These are phyloP conservation scores for Xylocopa sonorina DNA, from an alignment of 1,140 invertebrate species.

Conservation along the genomic window DNA sequence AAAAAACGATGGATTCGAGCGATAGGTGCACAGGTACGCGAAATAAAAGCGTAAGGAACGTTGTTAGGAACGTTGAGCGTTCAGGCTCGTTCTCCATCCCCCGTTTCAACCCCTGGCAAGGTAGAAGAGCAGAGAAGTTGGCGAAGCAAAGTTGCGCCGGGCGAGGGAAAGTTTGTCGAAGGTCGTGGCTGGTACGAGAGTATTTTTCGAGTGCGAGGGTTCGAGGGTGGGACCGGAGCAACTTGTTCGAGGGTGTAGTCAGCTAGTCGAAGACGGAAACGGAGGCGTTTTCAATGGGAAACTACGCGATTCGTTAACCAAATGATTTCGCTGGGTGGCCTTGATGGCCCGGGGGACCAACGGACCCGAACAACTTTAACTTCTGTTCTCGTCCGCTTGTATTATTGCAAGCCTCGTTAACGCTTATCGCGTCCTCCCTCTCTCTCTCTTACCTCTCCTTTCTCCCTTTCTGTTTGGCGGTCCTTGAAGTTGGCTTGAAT, in stretches of 20 bases:
- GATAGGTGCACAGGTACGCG: too few species aligned
- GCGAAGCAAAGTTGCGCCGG: not conserved
- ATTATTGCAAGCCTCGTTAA: conserved; percentile 25
- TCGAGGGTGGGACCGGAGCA: not conserved
- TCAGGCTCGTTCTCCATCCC: not conserved
- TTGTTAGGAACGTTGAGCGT: conserved; percentile 29
- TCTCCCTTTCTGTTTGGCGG: not conserved
- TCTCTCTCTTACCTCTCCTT: too few species aligned
- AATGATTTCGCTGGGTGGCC: conserved; percentile 12
- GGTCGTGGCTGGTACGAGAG: not conserved
- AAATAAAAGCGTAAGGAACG: conserved; percentile 26
- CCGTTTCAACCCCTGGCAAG: too few species aligned
- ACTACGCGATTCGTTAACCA: conserved; percentile 32
- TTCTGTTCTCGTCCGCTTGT: not conserved
- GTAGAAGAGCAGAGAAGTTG: not conserved
- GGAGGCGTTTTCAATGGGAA: conserved; percentile 13
- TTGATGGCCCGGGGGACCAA: conserved; percentile 5
- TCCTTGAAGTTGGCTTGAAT: not conserved
- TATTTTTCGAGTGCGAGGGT: conserved; percentile 32
- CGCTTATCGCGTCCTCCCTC: not conserved
- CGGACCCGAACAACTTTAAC: conserved; percentile 19
- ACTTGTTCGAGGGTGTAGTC: not conserved
- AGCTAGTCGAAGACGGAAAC: not conserved
- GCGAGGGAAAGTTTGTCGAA: conserved; percentile 18
- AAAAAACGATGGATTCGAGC: not conserved